Base-by-base conservation (phyloP, 2,113 vertebrate species). In the Tautogolabrus adspersus region DNA sequence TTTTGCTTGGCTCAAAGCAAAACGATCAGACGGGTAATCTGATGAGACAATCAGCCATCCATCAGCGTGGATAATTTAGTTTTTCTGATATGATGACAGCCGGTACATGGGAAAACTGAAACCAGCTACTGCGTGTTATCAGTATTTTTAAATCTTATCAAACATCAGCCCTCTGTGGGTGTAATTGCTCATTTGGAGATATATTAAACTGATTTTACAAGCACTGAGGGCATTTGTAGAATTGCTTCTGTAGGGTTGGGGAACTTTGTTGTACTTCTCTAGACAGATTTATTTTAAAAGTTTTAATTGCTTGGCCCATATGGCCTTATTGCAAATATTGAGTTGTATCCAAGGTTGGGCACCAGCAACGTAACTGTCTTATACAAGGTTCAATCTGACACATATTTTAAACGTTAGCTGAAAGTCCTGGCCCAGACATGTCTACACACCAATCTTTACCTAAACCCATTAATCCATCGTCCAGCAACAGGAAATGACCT, bases 41-140 rank as follows among this genome's bases (percentile, higher is more conserved):
- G 40, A 78, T 89, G 72, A 83, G 75, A 64, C 72, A 66, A 69
- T 77, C 81, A 75, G 46, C 13, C 73, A 85, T 91, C 82, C 69
- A 54, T 88, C 89, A 87, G 23, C 0, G 0, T 0, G 1, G 4
- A n/a, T 37, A 70, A 69, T 71, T 40, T 15, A 12, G 10, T 62
- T 64, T 57, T 62, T 77, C 46, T 77, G 19, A 63, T 22, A 10
- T 10, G 37, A 77, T 61, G 51, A 42, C 49, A 77, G 49, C 11
- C 3, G 8, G 18, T 10, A 23, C 19, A 69, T 63, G 68, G 47
- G 51, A 77, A 83, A n/a, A 40, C 46, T 16, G 8, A 42, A 51
- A 64, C 13, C 22, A 52, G 58, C 62, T 59, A 78, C 79, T 75
- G 76, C 34, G 60, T 16, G 30, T 61, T 64, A 67, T 69, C 63